phyloP scores from a whole-genome alignment of 2,797 vertebrate species.

The Babyrousa celebensis region DNA sequence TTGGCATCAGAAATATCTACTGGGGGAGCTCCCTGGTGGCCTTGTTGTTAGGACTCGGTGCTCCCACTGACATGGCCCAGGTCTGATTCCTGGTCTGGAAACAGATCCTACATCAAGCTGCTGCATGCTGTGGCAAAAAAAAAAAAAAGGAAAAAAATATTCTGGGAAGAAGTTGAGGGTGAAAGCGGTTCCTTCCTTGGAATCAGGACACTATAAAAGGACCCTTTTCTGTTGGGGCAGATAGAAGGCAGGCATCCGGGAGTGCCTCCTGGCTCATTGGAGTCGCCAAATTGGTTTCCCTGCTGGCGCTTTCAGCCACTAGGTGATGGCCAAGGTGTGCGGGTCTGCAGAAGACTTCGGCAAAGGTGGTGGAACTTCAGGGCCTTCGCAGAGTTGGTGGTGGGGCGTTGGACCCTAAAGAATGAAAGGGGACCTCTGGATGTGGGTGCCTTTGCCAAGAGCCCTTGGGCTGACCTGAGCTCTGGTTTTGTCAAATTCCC shows the following conservation, averaged over 20 bases:
- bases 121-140: no score
- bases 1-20: not conserved
- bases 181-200: not conserved
- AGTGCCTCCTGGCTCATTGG: not conserved
- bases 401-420: not conserved
- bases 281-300: not conserved
- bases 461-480: not conserved
- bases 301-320: not conserved
- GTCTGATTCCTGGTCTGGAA: no score
- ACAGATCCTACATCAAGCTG: no score
- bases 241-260: not conserved
- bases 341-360: not conserved
- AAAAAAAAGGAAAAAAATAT: not conserved
- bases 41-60: no score
- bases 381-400: not conserved
- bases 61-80: no score
- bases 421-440: not conserved
- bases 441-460: not conserved
- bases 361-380: not conserved
- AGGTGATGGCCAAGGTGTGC: slow-evolving; percentile 54
- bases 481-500: not conserved
- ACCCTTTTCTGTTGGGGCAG: not conserved
- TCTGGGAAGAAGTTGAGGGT: not conserved
- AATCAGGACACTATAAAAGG: not conserved
- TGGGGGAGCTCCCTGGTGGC: not conserved